Evolutionary conservation across 2,113 vertebrate genomes (phyloP).

Genomic region (Xiphias gladius): DNA sequence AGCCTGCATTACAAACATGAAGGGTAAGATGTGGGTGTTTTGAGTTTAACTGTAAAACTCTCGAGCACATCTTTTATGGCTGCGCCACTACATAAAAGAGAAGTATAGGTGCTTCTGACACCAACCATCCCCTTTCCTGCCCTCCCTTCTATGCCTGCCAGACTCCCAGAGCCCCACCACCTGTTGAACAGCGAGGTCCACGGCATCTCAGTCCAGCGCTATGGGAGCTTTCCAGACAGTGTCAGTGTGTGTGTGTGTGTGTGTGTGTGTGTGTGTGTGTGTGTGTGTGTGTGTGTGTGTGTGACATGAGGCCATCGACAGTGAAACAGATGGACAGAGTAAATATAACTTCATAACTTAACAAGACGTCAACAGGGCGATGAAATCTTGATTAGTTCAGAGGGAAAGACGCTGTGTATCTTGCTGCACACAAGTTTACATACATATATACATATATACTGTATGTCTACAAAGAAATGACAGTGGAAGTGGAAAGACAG

Average conservation of each 20-base stretch:
- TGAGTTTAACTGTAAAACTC: background rate
- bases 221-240: slow-evolving; percentile 30
- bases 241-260: slow-evolving; percentile 20
- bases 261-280: slow-evolving; percentile 26
- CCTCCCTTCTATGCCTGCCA: slow-evolving; percentile 15
- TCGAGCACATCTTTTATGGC: background rate
- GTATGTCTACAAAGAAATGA: too few relatives aligned
- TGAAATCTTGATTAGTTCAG: slow-evolving; percentile 23
- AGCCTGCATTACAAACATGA: background rate
- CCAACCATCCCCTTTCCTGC: background rate
- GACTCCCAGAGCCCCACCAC: slow-evolving; percentile 58
- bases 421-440: background rate
- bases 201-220: slow-evolving; percentile 29
- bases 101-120: background rate
- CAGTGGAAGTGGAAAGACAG: background rate
- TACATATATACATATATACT: background rate
- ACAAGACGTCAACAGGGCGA: slow-evolving; percentile 5
- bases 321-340: slow-evolving; percentile 67
- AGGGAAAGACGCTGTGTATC: background rate
- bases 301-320: slow-evolving; percentile 19
- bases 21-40: background rate
- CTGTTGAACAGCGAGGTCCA: slow-evolving; percentile 62
- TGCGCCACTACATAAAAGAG: background rate
- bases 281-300: slow-evolving; percentile 24
- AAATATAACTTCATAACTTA: slow-evolving; percentile 64